Evolutionary conservation across 1,140 invertebrate genomes (phyloP).

Genomic region (Campodea augens): DNA sequence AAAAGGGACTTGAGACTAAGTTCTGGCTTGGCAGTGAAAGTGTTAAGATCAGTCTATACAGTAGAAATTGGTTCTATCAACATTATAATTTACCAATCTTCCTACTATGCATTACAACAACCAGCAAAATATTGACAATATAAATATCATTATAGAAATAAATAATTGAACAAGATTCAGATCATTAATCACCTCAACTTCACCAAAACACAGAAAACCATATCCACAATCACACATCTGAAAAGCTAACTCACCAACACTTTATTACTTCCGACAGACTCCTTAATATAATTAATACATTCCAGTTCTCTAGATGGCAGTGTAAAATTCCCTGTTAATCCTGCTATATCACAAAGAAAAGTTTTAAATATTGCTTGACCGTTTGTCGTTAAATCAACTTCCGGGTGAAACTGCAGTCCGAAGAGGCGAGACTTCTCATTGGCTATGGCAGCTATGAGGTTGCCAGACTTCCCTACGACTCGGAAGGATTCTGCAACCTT

Average conservation of each 20-base stretch:
- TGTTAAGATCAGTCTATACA: no score
- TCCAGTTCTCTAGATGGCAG: slow-evolving; percentile 69
- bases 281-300: slow-evolving; percentile 83
- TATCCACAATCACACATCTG: no score
- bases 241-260: slow-evolving; percentile 83
- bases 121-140: no score
- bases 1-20: no score
- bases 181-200: no score
- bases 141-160: no score
- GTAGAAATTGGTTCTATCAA: no score
- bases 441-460: slow-evolving; percentile 72
- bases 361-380: slow-evolving; percentile 84
- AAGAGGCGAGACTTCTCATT: slow-evolving; percentile 82
- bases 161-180: no score
- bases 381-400: slow-evolving; percentile 84
- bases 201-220: no score
- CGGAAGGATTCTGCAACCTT: slow-evolving; percentile 71
- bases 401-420: slow-evolving; percentile 96
- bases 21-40: no score
- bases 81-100: no score
- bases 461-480: slow-evolving; percentile 60
- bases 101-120: no score
- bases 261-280: slow-evolving; percentile 78
- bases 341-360: slow-evolving; percentile 82
- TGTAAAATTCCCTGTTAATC: slow-evolving; percentile 71